A percentile compares a stretch with the other conserved stretches of the same genome.
Evolutionary conservation across 2,797 vertebrate species (phyloP).

Genomic region (Dendrocincla tyrannina): DNA sequence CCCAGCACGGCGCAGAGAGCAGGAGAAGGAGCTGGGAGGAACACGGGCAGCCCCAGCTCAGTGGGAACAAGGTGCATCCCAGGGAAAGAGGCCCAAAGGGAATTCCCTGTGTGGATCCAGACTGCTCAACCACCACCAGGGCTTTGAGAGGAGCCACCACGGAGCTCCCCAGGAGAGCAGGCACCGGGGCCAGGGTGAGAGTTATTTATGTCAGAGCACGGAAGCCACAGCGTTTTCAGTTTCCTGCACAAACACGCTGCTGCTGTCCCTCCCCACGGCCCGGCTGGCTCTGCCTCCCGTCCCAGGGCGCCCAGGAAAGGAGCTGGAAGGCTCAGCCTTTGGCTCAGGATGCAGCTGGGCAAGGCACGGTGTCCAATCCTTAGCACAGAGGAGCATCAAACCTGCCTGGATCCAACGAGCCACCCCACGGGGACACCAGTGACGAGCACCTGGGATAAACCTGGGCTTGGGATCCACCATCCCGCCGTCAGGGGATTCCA

Average conservation of each 20-base stretch:
- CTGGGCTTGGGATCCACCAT: accelerated
- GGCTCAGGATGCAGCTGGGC: background rate
- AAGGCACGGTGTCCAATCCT: background rate
- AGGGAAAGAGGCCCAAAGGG: background rate
- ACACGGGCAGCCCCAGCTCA: background rate
- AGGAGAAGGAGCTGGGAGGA: background rate
- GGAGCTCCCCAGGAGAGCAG: background rate
- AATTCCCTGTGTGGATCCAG: accelerated
- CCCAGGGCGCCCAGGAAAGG: background rate
- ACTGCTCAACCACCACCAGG: accelerated
- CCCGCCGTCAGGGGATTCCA: background rate
- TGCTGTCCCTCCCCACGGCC: background rate
- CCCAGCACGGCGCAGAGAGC: background rate
- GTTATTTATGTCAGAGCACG: background rate
- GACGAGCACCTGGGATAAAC: background rate
- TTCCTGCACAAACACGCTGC: background rate
- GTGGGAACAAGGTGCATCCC: accelerated
- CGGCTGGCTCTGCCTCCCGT: background rate
- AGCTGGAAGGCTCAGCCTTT: background rate
- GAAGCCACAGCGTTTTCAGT: background rate
- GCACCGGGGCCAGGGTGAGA: background rate
- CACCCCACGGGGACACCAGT: background rate
- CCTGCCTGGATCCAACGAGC: accelerated
- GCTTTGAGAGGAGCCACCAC: background rate
- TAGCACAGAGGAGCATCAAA: background rate